phyloP scores from a whole-genome alignment of 2,797 vertebrate genomes.

The Enteromius afrohamiltoni region DNA sequence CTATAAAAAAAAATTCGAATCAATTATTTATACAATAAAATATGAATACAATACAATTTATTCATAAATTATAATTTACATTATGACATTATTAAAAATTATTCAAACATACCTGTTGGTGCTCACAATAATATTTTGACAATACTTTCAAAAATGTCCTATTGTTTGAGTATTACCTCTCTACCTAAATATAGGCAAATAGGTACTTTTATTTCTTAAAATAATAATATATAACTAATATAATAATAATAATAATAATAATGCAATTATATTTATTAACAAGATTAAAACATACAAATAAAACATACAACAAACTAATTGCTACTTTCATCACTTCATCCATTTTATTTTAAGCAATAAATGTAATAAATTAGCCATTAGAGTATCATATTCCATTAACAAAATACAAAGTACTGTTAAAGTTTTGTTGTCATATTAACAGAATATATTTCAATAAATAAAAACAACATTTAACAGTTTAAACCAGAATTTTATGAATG shows the following conservation, averaged over 20 bases:
- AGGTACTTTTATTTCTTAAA: neutral
- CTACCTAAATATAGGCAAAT: neutral
- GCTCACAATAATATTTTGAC: neutral
- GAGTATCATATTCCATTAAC: neutral
- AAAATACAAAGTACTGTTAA: neutral
- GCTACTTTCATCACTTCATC: neutral
- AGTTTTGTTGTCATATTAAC: neutral
- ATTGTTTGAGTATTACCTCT: neutral
- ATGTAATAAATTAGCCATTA: neutral
- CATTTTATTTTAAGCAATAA: neutral
- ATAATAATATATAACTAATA: neutral
- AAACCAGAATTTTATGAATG: neutral
- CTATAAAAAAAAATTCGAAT: neutral
- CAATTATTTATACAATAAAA: neutral
- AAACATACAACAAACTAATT: too few species aligned
- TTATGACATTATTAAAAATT: neutral
- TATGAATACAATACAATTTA: neutral
- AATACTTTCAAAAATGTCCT: neutral
- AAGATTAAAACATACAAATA: neutral
- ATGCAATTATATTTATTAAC: neutral
- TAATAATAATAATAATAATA: neutral
- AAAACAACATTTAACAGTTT: neutral
- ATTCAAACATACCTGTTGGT: neutral
- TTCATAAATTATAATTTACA: neutral
- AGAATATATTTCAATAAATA: neutral